A percentile compares a stretch with the other conserved stretches of the same genome.
Conservation (phyloP, 2,113 vertebrate genomes). For the Monopterus albus region DNA sequence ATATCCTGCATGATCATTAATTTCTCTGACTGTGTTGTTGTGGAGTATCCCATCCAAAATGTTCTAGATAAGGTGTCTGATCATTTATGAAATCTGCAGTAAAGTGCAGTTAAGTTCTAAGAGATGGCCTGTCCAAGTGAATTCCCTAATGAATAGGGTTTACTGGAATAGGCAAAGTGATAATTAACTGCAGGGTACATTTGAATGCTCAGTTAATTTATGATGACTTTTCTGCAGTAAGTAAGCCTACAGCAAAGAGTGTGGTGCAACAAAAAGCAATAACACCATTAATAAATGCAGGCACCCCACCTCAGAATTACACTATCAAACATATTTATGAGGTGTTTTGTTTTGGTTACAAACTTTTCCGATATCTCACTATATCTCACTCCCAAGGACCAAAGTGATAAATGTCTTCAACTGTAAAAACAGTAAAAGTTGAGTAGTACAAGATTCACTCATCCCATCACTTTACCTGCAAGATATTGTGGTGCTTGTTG, state of each 20-base stretch:
- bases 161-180: not conserved
- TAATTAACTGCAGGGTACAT: constrained; percentile 1
- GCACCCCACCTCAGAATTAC: not conserved
- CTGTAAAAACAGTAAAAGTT: not conserved
- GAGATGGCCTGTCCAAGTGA: not conserved
- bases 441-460: not conserved
- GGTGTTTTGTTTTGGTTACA: not conserved
- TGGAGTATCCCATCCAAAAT: no score
- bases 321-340: not conserved
- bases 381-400: not conserved
- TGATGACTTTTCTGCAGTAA: not conserved
- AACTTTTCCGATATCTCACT: not conserved
- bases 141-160: not conserved
- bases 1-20: no score
- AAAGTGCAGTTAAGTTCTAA: not conserved
- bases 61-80: no score
- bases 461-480: not conserved
- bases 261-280: constrained; percentile 8
- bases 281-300: constrained; percentile 2
- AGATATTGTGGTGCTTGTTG: not conserved
- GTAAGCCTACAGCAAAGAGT: not conserved
- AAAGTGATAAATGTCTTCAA: not conserved
- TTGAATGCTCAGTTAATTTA: constrained; percentile 4
- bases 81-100: no score
- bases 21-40: no score